A percentile compares a stretch with the other conserved stretches of the same genome.
These are phyloP conservation scores for Neostethus bicornis DNA, from an alignment of 2,797 vertebrate genomes.

Conservation along the genomic window DNA sequence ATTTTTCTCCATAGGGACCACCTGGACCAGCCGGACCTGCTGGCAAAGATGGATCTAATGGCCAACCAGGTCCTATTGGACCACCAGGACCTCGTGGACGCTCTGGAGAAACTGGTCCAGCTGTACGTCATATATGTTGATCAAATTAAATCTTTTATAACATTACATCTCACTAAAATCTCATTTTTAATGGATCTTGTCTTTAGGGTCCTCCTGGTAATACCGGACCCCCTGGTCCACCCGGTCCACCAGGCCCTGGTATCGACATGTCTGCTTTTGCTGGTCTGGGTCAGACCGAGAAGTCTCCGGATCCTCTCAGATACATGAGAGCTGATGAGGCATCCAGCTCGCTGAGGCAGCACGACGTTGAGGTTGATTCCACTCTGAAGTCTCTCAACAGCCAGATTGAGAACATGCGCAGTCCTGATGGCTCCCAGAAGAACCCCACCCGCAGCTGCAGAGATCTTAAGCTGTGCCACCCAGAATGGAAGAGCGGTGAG, in stretches of 20 bases:
- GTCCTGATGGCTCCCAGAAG: slow-evolving; percentile 92
- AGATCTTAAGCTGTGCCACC: slow-evolving; percentile 94
- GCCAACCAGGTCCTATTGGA: slow-evolving; percentile 89
- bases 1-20: slow-evolving; percentile 83
- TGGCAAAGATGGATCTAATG: slow-evolving; percentile 94
- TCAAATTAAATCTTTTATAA: background rate
- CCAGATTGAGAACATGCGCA: slow-evolving; percentile 94
- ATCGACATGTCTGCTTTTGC: slow-evolving; percentile 98
- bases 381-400: slow-evolving; percentile 94
- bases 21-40: slow-evolving; percentile 88
- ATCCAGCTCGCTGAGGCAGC: slow-evolving; percentile 84
- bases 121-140: slow-evolving; percentile 81
- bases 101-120: slow-evolving; percentile 89
- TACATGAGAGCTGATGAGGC: slow-evolving; percentile 97
- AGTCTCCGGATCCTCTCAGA: slow-evolving; percentile 91
- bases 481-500: slow-evolving; percentile 96
- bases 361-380: slow-evolving; percentile 93
- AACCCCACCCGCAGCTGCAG: slow-evolving; percentile 94
- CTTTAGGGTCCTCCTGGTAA: slow-evolving; percentile 92
- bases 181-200: slow-evolving; percentile 12
- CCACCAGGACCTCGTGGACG: slow-evolving; percentile 95
- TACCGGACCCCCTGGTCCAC: slow-evolving; percentile 91
- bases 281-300: slow-evolving; percentile 89
- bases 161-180: background rate
- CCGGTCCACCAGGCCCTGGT: slow-evolving; percentile 94